phyloP scores from a whole-genome alignment of 2,113 vertebrate species.

The Carassius auratus region DNA sequence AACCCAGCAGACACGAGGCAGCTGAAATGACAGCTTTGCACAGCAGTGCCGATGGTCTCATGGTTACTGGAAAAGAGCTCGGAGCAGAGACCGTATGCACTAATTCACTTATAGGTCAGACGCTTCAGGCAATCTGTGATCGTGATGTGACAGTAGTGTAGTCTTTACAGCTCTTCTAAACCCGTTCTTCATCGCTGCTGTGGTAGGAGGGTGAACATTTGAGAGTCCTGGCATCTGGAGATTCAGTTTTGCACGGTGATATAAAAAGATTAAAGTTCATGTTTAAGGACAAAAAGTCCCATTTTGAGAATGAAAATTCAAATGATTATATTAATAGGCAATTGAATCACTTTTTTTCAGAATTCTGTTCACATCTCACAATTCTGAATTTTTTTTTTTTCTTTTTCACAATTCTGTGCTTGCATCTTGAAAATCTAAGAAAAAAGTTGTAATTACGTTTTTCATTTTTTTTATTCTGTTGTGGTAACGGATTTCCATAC shows the following conservation, averaged over 20 bases:
- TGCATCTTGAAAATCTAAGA: no score
- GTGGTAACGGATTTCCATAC: no score
- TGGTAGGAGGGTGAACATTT: not conserved
- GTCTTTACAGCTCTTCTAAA: not conserved
- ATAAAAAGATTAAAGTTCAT: not conserved
- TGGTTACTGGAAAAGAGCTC: not conserved
- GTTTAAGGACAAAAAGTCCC: not conserved
- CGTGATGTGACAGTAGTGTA: conserved; percentile 7
- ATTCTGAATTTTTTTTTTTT: no score
- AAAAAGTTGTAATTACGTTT: no score
- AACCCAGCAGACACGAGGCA: not conserved
- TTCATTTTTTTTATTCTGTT: no score
- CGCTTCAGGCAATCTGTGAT: conserved; percentile 9
- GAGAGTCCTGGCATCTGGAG: not conserved
- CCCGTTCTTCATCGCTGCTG: not conserved
- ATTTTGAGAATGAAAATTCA: not conserved
- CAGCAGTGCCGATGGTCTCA: not conserved
- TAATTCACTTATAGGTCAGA: conserved; percentile 38
- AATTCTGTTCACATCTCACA: no score
- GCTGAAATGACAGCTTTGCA: not conserved
- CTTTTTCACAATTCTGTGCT: no score
- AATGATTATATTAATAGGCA: no score
- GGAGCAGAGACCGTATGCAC: not conserved
- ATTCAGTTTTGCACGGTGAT: not conserved
- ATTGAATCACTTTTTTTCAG: no score